A percentile compares a stretch with the other conserved stretches of the same genome.
These are phyloP conservation scores for Pissodes strobi DNA, from an alignment of 1,140 invertebrate genomes.

Conservation along the genomic window DNA sequence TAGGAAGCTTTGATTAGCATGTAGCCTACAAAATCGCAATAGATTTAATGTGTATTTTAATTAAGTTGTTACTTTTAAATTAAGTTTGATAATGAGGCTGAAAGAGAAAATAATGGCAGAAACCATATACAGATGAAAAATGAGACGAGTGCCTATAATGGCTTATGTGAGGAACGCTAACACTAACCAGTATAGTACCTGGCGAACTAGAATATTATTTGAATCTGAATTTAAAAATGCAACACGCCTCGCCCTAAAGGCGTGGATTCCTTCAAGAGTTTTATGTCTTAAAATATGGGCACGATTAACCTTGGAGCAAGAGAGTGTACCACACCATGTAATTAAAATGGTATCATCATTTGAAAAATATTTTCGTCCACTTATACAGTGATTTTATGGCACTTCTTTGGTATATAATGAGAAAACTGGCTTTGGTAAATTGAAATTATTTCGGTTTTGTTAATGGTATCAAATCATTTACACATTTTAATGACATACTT, in stretches of 20 bases:
- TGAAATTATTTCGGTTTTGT: conserved; percentile 1
- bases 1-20: too few species aligned
- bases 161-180: too few species aligned
- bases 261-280: neutral
- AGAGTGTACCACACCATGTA: conserved; percentile 29
- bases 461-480: neutral
- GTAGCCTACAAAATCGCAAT: too few species aligned
- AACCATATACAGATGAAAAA: too few species aligned
- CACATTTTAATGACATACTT: neutral
- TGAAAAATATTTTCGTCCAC: conserved; percentile 19
- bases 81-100: too few species aligned
- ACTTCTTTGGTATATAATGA: neutral
- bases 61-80: too few species aligned
- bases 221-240: conserved; percentile 3
- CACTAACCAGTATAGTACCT: neutral
- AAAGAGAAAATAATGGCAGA: too few species aligned
- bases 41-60: too few species aligned
- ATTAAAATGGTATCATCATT: conserved; percentile 49
- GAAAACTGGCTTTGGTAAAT: neutral
- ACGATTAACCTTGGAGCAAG: conserved; percentile 8
- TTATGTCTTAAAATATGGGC: neutral
- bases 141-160: too few species aligned
- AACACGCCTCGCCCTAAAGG: neutral
- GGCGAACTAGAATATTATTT: neutral
- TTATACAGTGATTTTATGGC: neutral